Percentiles rank a stretch among this genome's conserved stretches.
phyloP scores from a whole-genome alignment of 2,888 invertebrate genomes.

The Synergus gifuensis region DNA sequence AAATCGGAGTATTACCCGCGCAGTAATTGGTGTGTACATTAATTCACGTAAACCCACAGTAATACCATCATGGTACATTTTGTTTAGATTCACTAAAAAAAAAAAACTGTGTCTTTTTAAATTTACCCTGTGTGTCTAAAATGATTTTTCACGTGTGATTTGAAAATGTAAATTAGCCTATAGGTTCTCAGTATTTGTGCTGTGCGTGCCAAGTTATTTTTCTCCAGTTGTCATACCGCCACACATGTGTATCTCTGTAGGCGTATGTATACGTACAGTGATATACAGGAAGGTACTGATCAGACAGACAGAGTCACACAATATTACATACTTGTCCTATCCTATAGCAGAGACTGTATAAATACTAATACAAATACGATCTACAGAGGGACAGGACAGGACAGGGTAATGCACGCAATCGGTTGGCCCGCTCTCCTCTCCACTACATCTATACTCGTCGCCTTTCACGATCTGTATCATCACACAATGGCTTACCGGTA shows the following conservation, averaged over 20 bases:
- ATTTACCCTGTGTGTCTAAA: no score
- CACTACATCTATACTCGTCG: constrained; percentile 20
- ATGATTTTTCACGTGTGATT: neutral
- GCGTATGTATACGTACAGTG: constrained; percentile 2
- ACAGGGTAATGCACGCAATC: constrained; percentile 22
- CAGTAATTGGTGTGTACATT: no score
- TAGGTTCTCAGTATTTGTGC: neutral
- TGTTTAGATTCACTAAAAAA: no score
- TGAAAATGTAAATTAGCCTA: neutral
- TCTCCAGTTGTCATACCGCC: constrained; percentile 34
- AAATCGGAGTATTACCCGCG: no score
- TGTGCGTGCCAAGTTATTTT: constrained; percentile 31
- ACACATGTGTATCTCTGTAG: constrained; percentile 34
- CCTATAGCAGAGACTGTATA: neutral
- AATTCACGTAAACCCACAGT: no score
- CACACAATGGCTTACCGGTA: constrained; percentile 53
- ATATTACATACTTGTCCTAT: constrained; percentile 26
- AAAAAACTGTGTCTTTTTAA: no score
- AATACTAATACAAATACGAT: constrained; percentile 3
- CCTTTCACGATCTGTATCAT: constrained; percentile 48
- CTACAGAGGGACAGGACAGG: constrained; percentile 9
- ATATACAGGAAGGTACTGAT: constrained; percentile 5
- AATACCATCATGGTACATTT: no score
- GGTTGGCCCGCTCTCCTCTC: constrained; percentile 25
- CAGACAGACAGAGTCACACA: neutral